Base-by-base conservation (phyloP, 2,113 vertebrate genomes). In the Piprites chloris region DNA sequence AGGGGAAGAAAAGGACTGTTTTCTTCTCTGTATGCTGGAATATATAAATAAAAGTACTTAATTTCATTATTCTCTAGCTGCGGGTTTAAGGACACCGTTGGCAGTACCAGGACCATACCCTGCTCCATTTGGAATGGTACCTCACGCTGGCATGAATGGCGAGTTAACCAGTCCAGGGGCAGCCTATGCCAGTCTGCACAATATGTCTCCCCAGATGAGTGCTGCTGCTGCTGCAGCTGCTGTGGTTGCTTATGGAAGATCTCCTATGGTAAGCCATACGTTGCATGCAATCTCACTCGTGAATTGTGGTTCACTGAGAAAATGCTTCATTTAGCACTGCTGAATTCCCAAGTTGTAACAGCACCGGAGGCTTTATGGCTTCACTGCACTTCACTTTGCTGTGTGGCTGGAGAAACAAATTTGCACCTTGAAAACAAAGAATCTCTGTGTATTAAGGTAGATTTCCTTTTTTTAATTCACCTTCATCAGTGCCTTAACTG, bases 201-300 rank as follows among this genome's bases (percentile, higher is more conserved):
- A 98, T 97, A 99, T 99, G 98, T 99, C 99, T n/a, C 99, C 99
- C 26, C 99, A 99, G 97, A 99, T 99, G 99, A 99, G 99, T 37
- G 99, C 98, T 11, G 99, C 99, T 1, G 99, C 99, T 0, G 98
- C 98, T 2, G 98, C 98, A 3, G 99, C 99, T 1, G 98, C 98
- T 0, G 99, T 99, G 66, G 99, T 99, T 73, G 99, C 99, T 12
- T 99, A 99, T 21, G 99, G 99, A 77, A 98, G 99, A 67, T 99
- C 99, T 68, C 98, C 99, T 13, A 99, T 99, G 99, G 99, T 99
- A 98, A 82, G 98, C 67, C n/a, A 37, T 80, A 77, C 49, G 1
- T 65, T 91, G 85, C 46, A 81, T 94, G 67, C 71, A 52, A 2
- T 92, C 49, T 79, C 68, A 46, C 59, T 63, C 2, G 27, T 49